These are phyloP conservation scores for Idris sp. DNA, from an alignment of 1,140 invertebrate genomes.

Conservation along the genomic window DNA sequence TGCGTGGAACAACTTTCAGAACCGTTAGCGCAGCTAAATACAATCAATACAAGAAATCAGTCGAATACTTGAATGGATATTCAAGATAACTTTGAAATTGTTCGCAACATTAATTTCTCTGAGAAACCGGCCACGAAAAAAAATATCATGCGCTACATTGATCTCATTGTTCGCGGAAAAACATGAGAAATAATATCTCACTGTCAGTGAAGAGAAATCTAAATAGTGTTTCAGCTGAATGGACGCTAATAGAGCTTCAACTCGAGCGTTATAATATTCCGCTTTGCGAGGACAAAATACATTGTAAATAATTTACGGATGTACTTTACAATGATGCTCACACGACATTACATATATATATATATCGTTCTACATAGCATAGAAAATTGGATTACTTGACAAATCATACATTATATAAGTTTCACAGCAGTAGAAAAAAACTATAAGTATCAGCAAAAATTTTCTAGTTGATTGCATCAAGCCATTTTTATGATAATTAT, in stretches of 20 bases:
- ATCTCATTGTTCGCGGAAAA: conserved; percentile 67
- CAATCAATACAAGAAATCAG: too few species aligned
- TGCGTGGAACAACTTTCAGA: too few species aligned
- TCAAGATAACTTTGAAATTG: conserved; percentile 58
- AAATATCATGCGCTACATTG: conserved; percentile 63
- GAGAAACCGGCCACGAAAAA: conserved; percentile 51
- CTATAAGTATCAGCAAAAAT: conserved; percentile 13
- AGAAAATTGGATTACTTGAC: conserved; percentile 26
- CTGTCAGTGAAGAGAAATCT: conserved; percentile 61
- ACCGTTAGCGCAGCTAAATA: too few species aligned
- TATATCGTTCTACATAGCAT: too few species aligned
- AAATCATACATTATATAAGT: conserved; percentile 14
- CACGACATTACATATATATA: background rate
- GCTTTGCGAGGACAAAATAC: conserved; percentile 40
- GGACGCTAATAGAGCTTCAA: conserved; percentile 62
- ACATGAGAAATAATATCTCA: conserved; percentile 57
- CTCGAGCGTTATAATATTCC: conserved; percentile 42
- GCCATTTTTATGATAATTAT: conserved; percentile 40
- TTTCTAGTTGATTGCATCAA: conserved; percentile 37
- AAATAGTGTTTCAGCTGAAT: conserved; percentile 64
- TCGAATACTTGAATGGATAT: too few species aligned
- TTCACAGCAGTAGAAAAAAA: conserved; percentile 16
- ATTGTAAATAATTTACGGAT: conserved; percentile 40
- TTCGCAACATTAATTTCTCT: conserved; percentile 59
- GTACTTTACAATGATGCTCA: conserved; percentile 11